Evolutionary conservation across 2,888 invertebrate species (phyloP), one percentile per base, ranked within the genome.

Genomic region (Sacculina carcini): DNA sequence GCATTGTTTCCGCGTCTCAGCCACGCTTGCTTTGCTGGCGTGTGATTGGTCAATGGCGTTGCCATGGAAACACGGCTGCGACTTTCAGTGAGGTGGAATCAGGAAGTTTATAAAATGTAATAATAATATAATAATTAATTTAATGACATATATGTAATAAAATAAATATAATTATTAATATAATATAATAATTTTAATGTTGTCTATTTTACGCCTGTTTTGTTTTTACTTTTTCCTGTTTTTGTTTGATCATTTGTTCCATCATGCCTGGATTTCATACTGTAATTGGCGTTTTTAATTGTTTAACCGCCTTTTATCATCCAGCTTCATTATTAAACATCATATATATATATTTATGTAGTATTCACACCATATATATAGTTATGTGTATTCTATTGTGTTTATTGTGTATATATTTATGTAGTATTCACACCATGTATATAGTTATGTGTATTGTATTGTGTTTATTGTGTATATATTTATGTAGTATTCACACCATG

Each of bases 221-320:
- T 51, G 7, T 51, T 56, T 34, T 47, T 57, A 10, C 29, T 57
- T 9, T 19, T 48, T 19, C 56, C 56, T n/a, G n/a, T n/a, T n/a
- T n/a, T n/a, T n/a, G n/a, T n/a, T n/a, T n/a, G n/a, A n/a, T n/a
- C n/a, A n/a, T n/a, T n/a, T n/a, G n/a, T n/a, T n/a, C n/a, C n/a
- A n/a, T n/a, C n/a, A n/a, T n/a, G n/a, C n/a, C n/a, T n/a, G n/a
- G n/a, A n/a, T n/a, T n/a, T n/a, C n/a, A 48, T 14, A 14, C 31
- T 1, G 12, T 51, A 14, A 52, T 56, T 34, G 44, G 51, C 16
- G 26, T 57, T 54, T 50, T 40, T 54, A 52, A 49, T 54, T 50
- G 28, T 31, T 54, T 29, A 40, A n/a, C 19, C 16, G 10, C 40
- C 19, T 40, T 16, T 50, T 38, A 34, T 31, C 6, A 31, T 34